Conservation (phyloP, 1,140 invertebrate genomes). For the Stenopsyche tienmushanensis region DNA sequence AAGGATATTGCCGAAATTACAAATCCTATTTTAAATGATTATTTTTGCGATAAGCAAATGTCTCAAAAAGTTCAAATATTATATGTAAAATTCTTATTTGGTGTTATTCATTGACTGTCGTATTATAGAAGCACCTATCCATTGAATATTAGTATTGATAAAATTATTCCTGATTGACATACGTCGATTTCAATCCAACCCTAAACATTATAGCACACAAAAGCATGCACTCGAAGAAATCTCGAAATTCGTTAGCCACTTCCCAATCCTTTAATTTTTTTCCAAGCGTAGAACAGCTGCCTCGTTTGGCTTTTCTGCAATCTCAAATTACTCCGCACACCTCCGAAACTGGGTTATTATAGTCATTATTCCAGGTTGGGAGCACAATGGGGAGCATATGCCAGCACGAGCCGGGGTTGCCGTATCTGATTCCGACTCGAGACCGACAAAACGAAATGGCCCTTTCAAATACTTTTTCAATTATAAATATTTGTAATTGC, state of each 20-base stretch:
- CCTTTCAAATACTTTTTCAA: constrained; percentile 20
- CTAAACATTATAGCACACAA: no score
- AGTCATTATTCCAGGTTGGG: constrained; percentile 5
- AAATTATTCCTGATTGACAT: no score
- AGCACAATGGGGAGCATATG: constrained; percentile 20
- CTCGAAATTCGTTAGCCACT: not conserved
- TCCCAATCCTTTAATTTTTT: not conserved
- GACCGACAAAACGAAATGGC: constrained; percentile 2
- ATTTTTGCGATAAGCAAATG: no score
- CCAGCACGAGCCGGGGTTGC: constrained; percentile 13
- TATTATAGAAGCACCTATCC: no score
- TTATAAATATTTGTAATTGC: constrained; percentile 22
- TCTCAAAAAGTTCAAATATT: no score
- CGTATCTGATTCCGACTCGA: not conserved
- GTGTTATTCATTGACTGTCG: no score
- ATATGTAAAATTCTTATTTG: no score
- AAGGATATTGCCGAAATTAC: no score
- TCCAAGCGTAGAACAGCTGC: not conserved
- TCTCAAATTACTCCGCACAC: constrained; percentile 22
- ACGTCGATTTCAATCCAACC: no score
- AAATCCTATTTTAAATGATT: no score
- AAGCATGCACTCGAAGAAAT: not conserved
- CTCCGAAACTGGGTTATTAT: constrained; percentile 14
- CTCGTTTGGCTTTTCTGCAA: not conserved
- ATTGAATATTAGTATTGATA: no score